Evolutionary conservation across 2,113 vertebrate species (phyloP).

Genomic region (Dicrurus megarhynchus): DNA sequence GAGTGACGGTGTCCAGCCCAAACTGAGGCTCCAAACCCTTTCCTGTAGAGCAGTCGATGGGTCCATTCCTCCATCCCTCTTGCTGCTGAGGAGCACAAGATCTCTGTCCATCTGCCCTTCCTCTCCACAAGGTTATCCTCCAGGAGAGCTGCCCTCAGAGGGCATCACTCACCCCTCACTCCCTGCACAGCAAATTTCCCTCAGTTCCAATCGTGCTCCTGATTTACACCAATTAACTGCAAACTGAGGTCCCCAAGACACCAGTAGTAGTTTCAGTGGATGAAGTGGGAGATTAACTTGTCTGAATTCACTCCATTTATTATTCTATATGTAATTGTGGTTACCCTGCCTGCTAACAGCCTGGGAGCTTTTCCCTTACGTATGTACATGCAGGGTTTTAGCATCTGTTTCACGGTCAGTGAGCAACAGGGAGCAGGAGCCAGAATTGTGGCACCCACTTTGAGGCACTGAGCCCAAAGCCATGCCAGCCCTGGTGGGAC

Average conservation of each 20-base stretch:
- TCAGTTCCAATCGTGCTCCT: background rate
- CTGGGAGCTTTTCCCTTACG: background rate
- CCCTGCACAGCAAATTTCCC: background rate
- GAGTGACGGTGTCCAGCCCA: rapidly evolving
- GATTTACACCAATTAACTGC: constrained; percentile 32
- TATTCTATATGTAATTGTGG: constrained; percentile 17
- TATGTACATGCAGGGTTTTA: rapidly evolving
- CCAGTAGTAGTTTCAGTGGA: constrained; percentile 20
- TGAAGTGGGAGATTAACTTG: constrained; percentile 52
- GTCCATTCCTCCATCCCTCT: background rate
- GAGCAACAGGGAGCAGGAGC: background rate
- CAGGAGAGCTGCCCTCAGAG: background rate
- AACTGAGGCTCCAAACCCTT: background rate
- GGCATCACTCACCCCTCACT: background rate
- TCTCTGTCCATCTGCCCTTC: background rate
- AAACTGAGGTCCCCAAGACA: constrained; percentile 18
- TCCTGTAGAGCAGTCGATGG: rapidly evolving
- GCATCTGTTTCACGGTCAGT: background rate
- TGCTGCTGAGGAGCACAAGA: background rate
- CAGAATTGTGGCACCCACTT: background rate
- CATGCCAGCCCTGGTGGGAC: background rate
- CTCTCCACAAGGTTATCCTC: background rate
- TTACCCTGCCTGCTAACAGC: constrained; percentile 1
- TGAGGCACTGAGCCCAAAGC: background rate
- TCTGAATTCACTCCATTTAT: constrained; percentile 41